Percentiles rank a stretch among this genome's conserved stretches.
Evolutionary conservation across 2,888 invertebrate genomes (phyloP).

Genomic region (Tortricodes alternella): DNA sequence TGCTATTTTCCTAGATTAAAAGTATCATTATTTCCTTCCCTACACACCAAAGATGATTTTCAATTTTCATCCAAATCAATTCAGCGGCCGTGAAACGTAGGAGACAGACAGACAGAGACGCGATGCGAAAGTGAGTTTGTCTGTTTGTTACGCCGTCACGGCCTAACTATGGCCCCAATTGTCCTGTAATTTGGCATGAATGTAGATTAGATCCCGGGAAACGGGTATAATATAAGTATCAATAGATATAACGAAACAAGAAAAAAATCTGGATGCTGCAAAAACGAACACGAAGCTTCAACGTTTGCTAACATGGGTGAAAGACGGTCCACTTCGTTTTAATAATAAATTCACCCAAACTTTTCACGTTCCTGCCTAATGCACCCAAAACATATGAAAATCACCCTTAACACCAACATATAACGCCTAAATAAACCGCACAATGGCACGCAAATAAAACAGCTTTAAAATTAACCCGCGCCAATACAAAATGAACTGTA

Average conservation of each 20-base stretch:
- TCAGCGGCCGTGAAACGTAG: too few species aligned
- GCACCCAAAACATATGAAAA: constrained; percentile 7
- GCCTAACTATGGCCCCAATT: too few species aligned
- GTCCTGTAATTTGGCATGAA: too few species aligned
- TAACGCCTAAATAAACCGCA: constrained; percentile 27
- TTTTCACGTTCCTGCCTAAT: background rate
- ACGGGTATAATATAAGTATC: too few species aligned
- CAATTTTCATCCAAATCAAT: too few species aligned
- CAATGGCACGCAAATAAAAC: constrained; percentile 23
- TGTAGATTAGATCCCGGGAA: too few species aligned
- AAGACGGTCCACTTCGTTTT: constrained; percentile 9
- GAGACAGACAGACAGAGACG: too few species aligned
- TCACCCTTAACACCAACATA: constrained; percentile 14
- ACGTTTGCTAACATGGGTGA: background rate
- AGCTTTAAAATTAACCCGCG: constrained; percentile 17
- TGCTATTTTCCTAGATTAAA: too few species aligned
- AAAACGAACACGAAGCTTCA: background rate
- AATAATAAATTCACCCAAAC: constrained; percentile 22
- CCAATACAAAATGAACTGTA: constrained; percentile 33
- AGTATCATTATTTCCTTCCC: too few species aligned
- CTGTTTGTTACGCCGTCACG: too few species aligned
- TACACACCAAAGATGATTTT: too few species aligned
- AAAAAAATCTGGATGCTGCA: background rate
- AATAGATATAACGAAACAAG: background rate
- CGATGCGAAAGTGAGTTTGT: too few species aligned